Evolutionary conservation across 1,140 invertebrate genomes (phyloP), one percentile per base, ranked within the genome.

Genomic region (Bicyclus anynana): DNA sequence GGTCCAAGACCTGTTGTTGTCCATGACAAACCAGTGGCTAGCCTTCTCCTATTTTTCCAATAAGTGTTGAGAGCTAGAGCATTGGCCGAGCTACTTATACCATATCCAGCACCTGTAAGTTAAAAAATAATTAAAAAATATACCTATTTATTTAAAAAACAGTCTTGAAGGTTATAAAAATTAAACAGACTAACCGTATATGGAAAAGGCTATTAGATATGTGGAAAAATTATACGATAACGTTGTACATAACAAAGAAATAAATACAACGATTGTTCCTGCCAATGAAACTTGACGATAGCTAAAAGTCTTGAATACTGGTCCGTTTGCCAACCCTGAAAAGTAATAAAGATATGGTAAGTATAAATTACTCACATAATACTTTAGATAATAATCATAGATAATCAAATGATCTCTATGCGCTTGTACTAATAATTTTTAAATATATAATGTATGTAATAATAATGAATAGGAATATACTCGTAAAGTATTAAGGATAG

Each of bases 271-370:
- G 3, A 91, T 59, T 1, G 91, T 78, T 17, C 92, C 92, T 10
- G 87, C 76, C 18, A 93, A 71, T 4, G 90, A 91, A 6, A 93
- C 90, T 87, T 93, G 91, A 23, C 93, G 89, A 57, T 91, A 93
- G 12, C 91, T 90, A 53, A 92, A 93, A 46, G 81, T 90, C 67
- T 90, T 90, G 63, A 93, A 92, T 40, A 94, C 77, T 33, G 92
- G 92, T 1, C 93, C 93, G 77, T 93, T 93, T 3, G 92, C 72
- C 37, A 94, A 74, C 46, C 92, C 92, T 93, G 80, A 65, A 84
- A 72, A 78, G 44, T 38, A 40, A 40, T 40, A 40, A 16, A 12
- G 5, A 40, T 17, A 2, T 14, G 17, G 33, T 26, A 26, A 3
- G 10, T 7, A 27, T 27, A 27, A 7, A 4, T n/a, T n/a, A n/a